Base-by-base conservation (phyloP, 2,113 vertebrate genomes). In the Meriones unguiculatus region DNA sequence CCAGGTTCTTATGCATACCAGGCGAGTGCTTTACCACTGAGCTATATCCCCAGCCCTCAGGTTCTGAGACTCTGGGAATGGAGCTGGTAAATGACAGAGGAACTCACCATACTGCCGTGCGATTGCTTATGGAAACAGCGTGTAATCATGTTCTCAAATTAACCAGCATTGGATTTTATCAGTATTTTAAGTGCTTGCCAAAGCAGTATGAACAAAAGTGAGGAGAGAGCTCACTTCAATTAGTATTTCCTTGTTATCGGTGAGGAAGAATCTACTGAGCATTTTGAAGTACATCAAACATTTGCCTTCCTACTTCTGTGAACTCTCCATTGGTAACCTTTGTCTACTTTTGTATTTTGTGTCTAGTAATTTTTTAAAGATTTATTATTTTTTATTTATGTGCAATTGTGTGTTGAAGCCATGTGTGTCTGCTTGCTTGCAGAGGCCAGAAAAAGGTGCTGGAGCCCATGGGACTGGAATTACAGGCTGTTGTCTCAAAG, bases 151-250 rank as follows among this genome's bases (percentile, higher is more conserved):
- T 50, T 86, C 28, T 86, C n/a, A 41, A 4, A 59, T 86, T 94
- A 93, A 90, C 24, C 18, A 65, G 30, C 32, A 84, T 25, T 89
- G 38, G 9, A 81, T 86, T 87, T 30, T 86, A 54, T 50, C 67
- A 41, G 11, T 72, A 93, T 72, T 87, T 89, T 82, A 85, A 73
- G 52, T 54, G 8, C 82, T 76, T 72, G 72, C 52, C 77, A 91
- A 96, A 80, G 54, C 75, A 30, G 57, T 25, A 89, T 87, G 41
- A 25, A 87, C 88, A 94, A 64, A 84, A 54, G 20, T 35, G 46
- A 7, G 11, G n/a, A 2, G 30, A 1, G 3, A 17, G 52, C 38
- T 67, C 50, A 70, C 38, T 94, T 94, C 87, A 89, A 87, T 59
- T 89, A 82, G 17, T 35, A 57, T 84, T 88, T 94, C 54, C 77